Percentiles rank a stretch among this genome's conserved stretches.
Evolutionary conservation across 2,888 invertebrate species (phyloP).

Genomic region (Chironomus tentans): DNA sequence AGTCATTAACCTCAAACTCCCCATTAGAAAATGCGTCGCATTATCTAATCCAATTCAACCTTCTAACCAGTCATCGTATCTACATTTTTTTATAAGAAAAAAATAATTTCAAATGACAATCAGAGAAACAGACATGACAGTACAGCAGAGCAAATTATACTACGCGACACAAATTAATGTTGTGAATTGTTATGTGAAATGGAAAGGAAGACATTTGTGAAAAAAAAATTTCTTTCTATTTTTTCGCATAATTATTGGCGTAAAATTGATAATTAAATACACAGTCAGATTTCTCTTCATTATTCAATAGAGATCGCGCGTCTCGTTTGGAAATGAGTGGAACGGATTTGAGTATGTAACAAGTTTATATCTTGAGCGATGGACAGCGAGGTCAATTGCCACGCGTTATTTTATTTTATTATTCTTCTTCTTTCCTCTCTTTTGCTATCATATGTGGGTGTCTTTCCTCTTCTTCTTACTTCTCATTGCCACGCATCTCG

Average conservation of each 20-base stretch:
- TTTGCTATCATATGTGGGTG: background rate
- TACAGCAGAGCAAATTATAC: background rate
- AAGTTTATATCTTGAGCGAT: background rate
- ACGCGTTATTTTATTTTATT: background rate
- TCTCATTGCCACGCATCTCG: background rate
- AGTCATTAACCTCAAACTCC: too few species aligned
- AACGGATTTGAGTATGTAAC: background rate
- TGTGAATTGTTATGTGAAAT: background rate
- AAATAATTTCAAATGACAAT: slow-evolving; percentile 16
- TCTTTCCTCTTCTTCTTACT: background rate
- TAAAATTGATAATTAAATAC: slow-evolving; percentile 24
- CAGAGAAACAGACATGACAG: background rate
- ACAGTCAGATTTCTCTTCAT: background rate
- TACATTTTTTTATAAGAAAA: background rate
- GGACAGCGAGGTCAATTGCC: background rate
- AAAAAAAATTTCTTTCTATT: background rate
- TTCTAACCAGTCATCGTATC: too few species aligned
- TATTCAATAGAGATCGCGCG: background rate
- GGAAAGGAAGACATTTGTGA: background rate
- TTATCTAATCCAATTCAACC: too few species aligned
- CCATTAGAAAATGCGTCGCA: too few species aligned
- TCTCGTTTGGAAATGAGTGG: too few species aligned
- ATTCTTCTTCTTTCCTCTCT: background rate
- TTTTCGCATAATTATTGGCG: slow-evolving; percentile 23
- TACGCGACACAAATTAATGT: background rate